These are phyloP conservation scores for Ariolimax columbianus DNA, from an alignment of 2,888 invertebrate species.

Conservation along the genomic window DNA sequence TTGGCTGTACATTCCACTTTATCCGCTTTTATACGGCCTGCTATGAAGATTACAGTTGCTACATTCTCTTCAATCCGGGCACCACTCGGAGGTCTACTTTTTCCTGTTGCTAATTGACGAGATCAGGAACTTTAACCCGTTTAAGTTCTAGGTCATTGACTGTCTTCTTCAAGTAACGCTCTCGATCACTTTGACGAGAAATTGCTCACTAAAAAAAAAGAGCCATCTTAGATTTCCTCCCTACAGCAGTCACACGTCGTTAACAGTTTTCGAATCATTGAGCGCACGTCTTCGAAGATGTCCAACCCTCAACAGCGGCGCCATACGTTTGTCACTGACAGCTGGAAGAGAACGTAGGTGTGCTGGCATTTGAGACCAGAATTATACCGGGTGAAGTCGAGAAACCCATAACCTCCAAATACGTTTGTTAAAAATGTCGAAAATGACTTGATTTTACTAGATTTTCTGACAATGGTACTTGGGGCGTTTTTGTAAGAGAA, in stretches of 20 bases:
- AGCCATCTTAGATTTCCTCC: not conserved
- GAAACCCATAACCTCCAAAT: no score
- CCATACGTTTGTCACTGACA: constrained; percentile 5
- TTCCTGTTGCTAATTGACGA: not conserved
- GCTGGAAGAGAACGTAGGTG: not conserved
- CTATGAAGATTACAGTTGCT: no score
- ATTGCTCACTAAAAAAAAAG: not conserved
- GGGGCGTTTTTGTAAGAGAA: no score
- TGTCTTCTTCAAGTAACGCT: not conserved
- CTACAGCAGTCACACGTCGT: constrained; percentile 33
- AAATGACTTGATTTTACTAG: no score
- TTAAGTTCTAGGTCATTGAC: not conserved
- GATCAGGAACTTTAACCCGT: not conserved
- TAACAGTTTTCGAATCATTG: constrained; percentile 24
- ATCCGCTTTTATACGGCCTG: no score
- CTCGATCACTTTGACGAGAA: not conserved
- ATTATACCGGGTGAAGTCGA: no score
- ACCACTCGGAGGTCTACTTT: no score
- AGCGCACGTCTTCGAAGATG: not conserved
- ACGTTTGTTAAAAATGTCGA: no score
- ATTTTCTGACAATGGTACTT: no score
- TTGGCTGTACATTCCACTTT: no score
- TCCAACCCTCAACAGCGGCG: not conserved
- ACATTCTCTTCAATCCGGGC: no score
- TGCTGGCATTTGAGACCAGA: no score